Evolutionary conservation across 2,797 vertebrate species (phyloP).

Genomic region (Liparis tanakae): DNA sequence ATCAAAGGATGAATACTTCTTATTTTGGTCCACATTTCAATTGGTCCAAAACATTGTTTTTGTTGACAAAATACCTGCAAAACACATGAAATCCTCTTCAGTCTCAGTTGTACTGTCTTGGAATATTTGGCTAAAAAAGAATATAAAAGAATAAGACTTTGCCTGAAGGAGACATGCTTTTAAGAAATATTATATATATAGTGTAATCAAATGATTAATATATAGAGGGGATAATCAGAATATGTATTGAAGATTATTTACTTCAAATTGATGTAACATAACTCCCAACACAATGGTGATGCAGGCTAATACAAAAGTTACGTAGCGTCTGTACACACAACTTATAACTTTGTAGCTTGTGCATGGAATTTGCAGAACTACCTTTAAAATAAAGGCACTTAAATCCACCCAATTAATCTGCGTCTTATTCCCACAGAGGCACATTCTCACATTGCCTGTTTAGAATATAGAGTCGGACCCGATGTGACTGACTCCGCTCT

Average conservation of each 20-base stretch:
- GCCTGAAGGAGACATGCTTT: background rate
- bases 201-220: background rate
- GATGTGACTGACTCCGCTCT: slow-evolving; percentile 10
- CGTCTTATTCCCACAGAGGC: background rate
- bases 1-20: no score
- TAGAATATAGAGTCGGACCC: background rate
- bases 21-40: no score
- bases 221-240: background rate
- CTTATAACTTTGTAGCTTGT: background rate
- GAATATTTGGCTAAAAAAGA: no score
- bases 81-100: no score
- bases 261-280: background rate
- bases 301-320: background rate
- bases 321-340: background rate
- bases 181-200: background rate
- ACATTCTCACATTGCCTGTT: background rate
- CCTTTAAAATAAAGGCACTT: slow-evolving; percentile 16
- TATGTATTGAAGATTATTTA: background rate
- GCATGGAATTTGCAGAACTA: slow-evolving; percentile 38
- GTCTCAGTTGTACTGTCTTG: no score
- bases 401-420: slow-evolving; percentile 11
- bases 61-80: no score
- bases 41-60: no score
- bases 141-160: background rate
- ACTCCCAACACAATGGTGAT: background rate